Percentiles rank a stretch among this genome's conserved stretches.
Evolutionary conservation across 2,797 vertebrate species (phyloP).

Genomic region (Epinephelus malabaricus): DNA sequence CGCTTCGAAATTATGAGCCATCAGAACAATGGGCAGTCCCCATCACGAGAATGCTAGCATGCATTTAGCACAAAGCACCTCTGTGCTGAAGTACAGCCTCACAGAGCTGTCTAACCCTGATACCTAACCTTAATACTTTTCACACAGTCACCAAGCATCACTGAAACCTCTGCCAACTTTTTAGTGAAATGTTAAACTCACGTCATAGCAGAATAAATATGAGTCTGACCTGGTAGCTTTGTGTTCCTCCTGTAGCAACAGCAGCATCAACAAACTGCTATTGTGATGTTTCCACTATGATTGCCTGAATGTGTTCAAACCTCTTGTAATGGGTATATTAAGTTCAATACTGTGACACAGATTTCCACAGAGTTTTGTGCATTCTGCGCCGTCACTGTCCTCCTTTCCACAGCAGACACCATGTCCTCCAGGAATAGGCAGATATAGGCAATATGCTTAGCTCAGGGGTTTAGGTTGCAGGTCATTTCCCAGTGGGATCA

Average conservation of each 20-base stretch:
- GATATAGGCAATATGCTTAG: constrained; percentile 66
- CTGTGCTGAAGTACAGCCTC: background rate
- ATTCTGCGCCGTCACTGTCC: constrained; percentile 39
- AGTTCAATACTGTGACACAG: constrained; percentile 12
- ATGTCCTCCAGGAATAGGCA: constrained; percentile 52
- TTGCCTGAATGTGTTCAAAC: background rate
- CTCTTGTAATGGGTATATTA: background rate
- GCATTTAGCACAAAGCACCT: background rate
- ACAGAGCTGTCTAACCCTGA: background rate
- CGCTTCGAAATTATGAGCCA: too few relatives aligned
- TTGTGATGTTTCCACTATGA: constrained; percentile 13
- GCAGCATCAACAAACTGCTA: background rate
- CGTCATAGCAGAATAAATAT: background rate
- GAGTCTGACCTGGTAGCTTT: constrained; percentile 1
- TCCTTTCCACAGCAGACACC: constrained; percentile 33
- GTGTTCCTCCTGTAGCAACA: background rate
- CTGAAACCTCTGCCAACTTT: background rate
- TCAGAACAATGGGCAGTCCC: too few relatives aligned
- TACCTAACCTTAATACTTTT: background rate
- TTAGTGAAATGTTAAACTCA: constrained; percentile 3
- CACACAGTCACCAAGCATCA: background rate
- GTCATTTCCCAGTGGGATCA: constrained; percentile 78
- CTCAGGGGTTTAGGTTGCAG: constrained; percentile 73
- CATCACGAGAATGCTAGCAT: background rate
- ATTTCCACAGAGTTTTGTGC: constrained; percentile 20